Percentiles rank a stretch among this genome's conserved stretches.
phyloP scores from a whole-genome alignment of 2,888 invertebrate species.

The Arctia plantaginis region DNA sequence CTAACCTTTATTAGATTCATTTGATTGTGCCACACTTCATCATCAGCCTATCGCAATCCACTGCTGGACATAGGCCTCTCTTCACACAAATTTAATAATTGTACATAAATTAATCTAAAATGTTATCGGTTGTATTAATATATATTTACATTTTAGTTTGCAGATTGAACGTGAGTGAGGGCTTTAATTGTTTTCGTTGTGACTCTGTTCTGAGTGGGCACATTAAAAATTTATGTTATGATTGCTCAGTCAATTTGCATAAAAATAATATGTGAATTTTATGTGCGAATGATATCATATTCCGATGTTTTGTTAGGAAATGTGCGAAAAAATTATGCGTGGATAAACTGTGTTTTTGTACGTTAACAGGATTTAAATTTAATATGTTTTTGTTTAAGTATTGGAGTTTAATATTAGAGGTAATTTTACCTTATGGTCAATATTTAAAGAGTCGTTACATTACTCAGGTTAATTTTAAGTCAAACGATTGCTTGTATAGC shows the following conservation, averaged over 20 bases:
- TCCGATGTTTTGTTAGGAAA: slow-evolving; percentile 64
- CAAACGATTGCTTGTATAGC: background rate
- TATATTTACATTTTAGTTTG: background rate
- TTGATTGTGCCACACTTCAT: background rate
- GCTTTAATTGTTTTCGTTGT: slow-evolving; percentile 62
- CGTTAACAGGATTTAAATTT: slow-evolving; percentile 49
- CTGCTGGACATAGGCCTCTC: too few relatives aligned
- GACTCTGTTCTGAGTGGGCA: slow-evolving; percentile 61
- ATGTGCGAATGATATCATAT: slow-evolving; percentile 75
- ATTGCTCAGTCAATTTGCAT: slow-evolving; percentile 80
- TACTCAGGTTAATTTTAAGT: background rate
- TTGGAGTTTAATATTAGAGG: background rate
- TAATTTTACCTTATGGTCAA: background rate
- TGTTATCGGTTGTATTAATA: background rate
- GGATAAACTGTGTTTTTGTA: slow-evolving; percentile 46
- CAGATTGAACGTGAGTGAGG: background rate
- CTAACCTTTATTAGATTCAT: background rate
- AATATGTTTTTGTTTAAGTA: slow-evolving; percentile 36
- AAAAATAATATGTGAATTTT: slow-evolving; percentile 76
- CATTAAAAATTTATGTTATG: slow-evolving; percentile 77
- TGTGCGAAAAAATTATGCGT: slow-evolving; percentile 64
- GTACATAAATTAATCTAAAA: background rate
- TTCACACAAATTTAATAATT: too few relatives aligned
- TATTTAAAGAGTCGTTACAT: background rate
- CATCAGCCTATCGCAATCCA: too few relatives aligned